A percentile compares a stretch with the other conserved stretches of the same genome.
phyloP scores from a whole-genome alignment of 1,140 invertebrate species.

The Polypedilum pembai region DNA sequence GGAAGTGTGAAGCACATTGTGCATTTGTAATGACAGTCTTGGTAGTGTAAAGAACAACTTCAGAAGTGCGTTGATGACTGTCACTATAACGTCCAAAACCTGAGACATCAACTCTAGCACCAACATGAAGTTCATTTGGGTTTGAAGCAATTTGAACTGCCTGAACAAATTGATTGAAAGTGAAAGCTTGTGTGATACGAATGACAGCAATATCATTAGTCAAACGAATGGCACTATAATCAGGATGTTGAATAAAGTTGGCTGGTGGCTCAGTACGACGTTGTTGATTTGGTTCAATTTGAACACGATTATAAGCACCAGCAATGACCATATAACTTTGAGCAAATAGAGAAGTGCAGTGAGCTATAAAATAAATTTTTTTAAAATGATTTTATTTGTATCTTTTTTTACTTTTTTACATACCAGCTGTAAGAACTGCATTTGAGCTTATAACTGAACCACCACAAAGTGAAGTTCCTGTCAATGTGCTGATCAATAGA shows the following conservation, averaged over 20 bases:
- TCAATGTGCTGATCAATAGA: constrained; percentile 37
- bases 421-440: constrained; percentile 45
- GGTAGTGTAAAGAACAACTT: neutral
- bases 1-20: neutral
- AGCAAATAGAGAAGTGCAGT: constrained; percentile 40
- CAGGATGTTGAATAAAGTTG: neutral
- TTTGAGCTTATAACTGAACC: constrained; percentile 45
- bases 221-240: neutral
- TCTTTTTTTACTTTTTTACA: too few species aligned
- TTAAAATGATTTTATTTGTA: too few species aligned
- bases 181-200: neutral
- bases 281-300: neutral
- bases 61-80: neutral
- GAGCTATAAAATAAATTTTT: constrained; percentile 35
- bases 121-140: neutral
- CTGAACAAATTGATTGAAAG: neutral
- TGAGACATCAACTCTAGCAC: neutral
- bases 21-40: neutral
- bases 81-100: neutral
- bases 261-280: neutral
- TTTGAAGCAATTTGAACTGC: neutral
- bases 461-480: constrained; percentile 39
- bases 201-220: constrained; percentile 3
- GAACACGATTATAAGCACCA: neutral
- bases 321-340: neutral